Evolutionary conservation across 2,113 vertebrate species (phyloP), one percentile per base, ranked within the genome.

Genomic region (Ictidomys tridecemlineatus): DNA sequence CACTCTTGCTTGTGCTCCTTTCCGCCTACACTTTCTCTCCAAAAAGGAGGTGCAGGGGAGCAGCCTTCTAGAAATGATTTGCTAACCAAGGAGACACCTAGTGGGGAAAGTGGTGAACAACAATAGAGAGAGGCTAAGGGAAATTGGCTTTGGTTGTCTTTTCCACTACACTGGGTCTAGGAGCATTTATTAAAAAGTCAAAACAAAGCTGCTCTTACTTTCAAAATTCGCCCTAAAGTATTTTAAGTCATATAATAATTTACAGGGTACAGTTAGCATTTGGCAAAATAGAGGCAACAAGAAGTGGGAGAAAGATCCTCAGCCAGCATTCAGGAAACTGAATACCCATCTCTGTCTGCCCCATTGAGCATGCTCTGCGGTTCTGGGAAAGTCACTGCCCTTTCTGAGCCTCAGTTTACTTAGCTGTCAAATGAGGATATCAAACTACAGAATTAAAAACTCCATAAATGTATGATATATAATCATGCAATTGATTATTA

Each of bases 61-160:
- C 78, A 16, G 48, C 37, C 0, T 26, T 67, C 37, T n/a, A 5
- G 10, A 1, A 7, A 42, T 39, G 39, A 12, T 48, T 61, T 74
- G 63, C 82, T 85, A 34, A n/a, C 42, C n/a, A 42, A 91, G 56
- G 73, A 16, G 91, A 91, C 95, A 72, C 89, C 97, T 98, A 84
- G 93, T 42, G 91, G 28, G 53, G 17, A 45, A 48, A 45, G 17
- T 4, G 8, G 42, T 37, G 22, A 97, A 86, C 2, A 53, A 82
- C 77, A 58, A 30, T 42, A 37, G 32, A 0, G 9, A 86, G 13
- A 22, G 3, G n/a, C 51, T 32, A 56, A 51, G n/a, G 37, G 34
- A 95, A 42, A 67, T 78, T 42, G 26, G 28, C 2, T 42, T 84
- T 63, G 28, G 30, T 20, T 8, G 2, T 13, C 45, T 30, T 77